These are phyloP conservation scores for Lepetodrilus schrolli DNA, from an alignment of 2,888 invertebrate genomes.

Conservation along the genomic window DNA sequence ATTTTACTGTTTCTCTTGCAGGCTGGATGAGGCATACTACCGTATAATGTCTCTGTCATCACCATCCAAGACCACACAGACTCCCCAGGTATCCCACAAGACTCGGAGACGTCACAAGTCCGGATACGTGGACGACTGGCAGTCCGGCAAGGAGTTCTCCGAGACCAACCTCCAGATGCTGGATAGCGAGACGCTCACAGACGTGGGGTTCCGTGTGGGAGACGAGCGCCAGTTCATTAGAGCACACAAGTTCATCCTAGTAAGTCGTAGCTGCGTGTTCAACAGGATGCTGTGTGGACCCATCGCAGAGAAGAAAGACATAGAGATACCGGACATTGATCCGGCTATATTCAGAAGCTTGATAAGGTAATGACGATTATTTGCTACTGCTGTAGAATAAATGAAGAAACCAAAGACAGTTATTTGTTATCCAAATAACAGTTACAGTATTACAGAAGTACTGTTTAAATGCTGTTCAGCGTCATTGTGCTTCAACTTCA, in stretches of 20 bases:
- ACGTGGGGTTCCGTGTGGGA: slow-evolving; percentile 51
- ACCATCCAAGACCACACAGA: not conserved
- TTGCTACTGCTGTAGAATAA: too few species aligned
- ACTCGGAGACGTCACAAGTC: slow-evolving; percentile 6
- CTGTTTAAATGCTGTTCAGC: too few species aligned
- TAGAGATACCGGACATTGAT: slow-evolving; percentile 38
- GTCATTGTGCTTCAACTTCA: too few species aligned
- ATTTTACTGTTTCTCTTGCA: not conserved
- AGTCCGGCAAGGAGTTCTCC: slow-evolving; percentile 14
- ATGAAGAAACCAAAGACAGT: too few species aligned
- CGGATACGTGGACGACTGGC: slow-evolving; percentile 8
- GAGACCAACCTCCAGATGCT: slow-evolving; percentile 50
- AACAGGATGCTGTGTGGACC: slow-evolving; percentile 52
- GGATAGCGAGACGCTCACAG: slow-evolving; percentile 44
- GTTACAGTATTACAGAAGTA: too few species aligned
- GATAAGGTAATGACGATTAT: slow-evolving; percentile 45
- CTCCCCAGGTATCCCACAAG: slow-evolving; percentile 7
- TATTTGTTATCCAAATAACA: too few species aligned
- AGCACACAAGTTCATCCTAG: slow-evolving; percentile 50
- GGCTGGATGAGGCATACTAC: not conserved
- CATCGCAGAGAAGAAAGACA: slow-evolving; percentile 39
- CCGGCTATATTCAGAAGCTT: slow-evolving; percentile 45
- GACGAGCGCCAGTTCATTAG: slow-evolving; percentile 32
- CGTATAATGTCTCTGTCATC: not conserved
- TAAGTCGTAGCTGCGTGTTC: slow-evolving; percentile 54